Evolutionary conservation across 2,113 vertebrate species (phyloP).

Genomic region (Pristiophorus japonicus): DNA sequence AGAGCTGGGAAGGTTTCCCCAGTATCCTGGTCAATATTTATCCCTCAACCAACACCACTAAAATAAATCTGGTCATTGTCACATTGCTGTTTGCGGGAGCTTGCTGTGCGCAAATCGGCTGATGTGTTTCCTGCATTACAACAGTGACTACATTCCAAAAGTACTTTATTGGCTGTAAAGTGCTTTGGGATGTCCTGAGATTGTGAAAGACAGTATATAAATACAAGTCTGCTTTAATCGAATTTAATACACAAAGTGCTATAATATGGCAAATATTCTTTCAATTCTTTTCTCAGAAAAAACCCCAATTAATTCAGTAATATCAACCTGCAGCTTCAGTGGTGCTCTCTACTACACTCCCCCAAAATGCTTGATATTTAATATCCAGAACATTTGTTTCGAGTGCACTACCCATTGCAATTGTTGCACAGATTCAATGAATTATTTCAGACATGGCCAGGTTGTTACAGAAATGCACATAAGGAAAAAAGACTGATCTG

Average conservation of each 20-base stretch:
- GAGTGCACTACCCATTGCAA: too few species aligned
- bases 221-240: not conserved
- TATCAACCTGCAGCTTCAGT: not conserved
- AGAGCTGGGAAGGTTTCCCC: not conserved
- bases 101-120: not conserved
- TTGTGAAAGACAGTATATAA: too few species aligned
- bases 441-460: too few species aligned
- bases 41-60: not conserved
- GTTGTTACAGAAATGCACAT: too few species aligned
- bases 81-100: not conserved
- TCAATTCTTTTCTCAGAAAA: not conserved
- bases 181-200: too few species aligned
- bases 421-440: too few species aligned
- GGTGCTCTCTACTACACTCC: not conserved
- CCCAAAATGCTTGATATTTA: not conserved
- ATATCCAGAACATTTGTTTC: not conserved
- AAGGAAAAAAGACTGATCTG: too few species aligned
- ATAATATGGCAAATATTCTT: not conserved
- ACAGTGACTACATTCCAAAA: too few species aligned
- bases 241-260: not conserved
- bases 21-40: not conserved
- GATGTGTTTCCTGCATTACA: not conserved
- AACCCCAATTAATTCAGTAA: not conserved
- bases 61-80: not conserved
- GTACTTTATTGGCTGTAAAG: too few species aligned